Conservation (phyloP, 2,113 vertebrate genomes). For the Rhinoptilus africanus region DNA sequence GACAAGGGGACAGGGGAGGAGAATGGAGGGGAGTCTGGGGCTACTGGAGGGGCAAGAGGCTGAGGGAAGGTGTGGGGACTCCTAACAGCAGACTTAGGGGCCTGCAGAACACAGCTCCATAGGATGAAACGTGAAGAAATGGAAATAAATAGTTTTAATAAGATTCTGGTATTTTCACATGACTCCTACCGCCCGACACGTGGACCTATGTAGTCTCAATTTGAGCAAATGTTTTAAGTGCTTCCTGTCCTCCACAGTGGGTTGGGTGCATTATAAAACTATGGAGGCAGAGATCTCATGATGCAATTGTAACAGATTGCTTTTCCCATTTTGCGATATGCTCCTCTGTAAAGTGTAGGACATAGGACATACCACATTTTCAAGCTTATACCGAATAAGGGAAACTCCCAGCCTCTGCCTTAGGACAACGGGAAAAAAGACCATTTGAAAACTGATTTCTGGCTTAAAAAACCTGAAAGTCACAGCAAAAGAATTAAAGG, state of each 20-base stretch:
- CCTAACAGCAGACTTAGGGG: fast-evolving
- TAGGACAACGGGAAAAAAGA: not conserved
- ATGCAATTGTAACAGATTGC: not conserved
- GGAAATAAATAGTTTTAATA: not conserved
- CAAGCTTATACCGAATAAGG: not conserved
- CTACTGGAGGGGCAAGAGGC: not conserved
- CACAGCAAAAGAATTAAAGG: not conserved
- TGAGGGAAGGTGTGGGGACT: not conserved
- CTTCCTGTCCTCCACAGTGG: not conserved
- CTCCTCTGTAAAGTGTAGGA: not conserved
- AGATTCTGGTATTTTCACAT: not conserved
- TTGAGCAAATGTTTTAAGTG: not conserved
- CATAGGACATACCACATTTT: not conserved
- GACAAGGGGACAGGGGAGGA: not conserved
- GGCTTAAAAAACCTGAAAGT: not conserved
- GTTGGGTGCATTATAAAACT: not conserved
- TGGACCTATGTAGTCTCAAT: not conserved
- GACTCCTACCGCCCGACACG: not conserved
- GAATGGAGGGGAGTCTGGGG: not conserved
- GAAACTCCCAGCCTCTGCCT: not conserved
- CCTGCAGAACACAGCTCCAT: not conserved
- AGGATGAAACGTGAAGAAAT: not conserved
- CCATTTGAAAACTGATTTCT: constrained; percentile 5
- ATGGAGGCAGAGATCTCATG: not conserved
- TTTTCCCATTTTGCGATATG: not conserved